Base-by-base conservation (phyloP, 35 echinoderm and acorn worm genomes). In the Lytechinus pictus region DNA sequence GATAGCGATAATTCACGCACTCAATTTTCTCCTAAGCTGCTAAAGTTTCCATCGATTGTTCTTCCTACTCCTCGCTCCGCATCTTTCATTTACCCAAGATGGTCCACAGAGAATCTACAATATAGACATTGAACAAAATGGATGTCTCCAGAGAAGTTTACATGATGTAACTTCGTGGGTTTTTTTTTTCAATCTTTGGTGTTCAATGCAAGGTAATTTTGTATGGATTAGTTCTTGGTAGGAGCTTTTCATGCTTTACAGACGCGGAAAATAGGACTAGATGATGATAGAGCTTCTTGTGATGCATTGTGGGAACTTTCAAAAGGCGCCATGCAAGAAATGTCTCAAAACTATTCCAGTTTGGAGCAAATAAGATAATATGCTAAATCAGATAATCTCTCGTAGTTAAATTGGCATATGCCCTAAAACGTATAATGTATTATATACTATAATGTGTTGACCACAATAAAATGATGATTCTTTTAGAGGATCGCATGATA, bases 1-100 rank as follows among this genome's bases (percentile, higher is more conserved):
- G 92, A 93, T 54, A 57, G 53, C 52, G 92, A 93, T 93, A 93
- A 93, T 93, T 93, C 92, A 93, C 55, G 92, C 92, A 93, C 53
- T 93, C 92, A 93, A 93, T 93, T 93, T 93, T 93, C 92, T 93
- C 92, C 52, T 93, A 93, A 93, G 92, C 92, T 93, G 92, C 53
- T 53, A 93, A 93, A 93, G 88, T 90, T 90, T 27, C 24, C 88
- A 52, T 16, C 88, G 29, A 54, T 54, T 54, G 53, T 93, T 57
- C 55, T 57, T 57, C 54, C 21, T 57, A 5, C 54, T 57, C 57
- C 92, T 93, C n/a, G n/a, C 92, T 55, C 53, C 14, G 28, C 52
- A 54, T 93, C 92, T 54, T 54, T 93, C 92, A 57, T 93, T 57
- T 93, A 55, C 52, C 29, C 27, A 28, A 55, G 14, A 33, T 27